These are phyloP conservation scores for Phlogophora meticulosa DNA, from an alignment of 2,888 invertebrate species.

Conservation along the genomic window DNA sequence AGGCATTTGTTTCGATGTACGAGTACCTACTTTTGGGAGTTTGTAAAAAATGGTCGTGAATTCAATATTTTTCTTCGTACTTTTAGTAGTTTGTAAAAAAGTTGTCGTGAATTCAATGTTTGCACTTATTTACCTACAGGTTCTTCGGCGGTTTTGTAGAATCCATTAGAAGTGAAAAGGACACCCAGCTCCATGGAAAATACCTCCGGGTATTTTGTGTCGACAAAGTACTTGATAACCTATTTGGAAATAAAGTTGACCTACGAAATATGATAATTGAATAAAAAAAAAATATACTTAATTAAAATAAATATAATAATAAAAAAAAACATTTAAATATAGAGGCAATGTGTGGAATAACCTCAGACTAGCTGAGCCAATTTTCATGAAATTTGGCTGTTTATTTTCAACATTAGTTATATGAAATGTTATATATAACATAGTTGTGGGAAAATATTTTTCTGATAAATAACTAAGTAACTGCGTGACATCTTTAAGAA, in stretches of 20 bases:
- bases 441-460: no score
- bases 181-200: slow-evolving; percentile 13
- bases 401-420: slow-evolving; percentile 7
- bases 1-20: neutral
- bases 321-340: slow-evolving; percentile 42
- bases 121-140: neutral
- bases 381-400: neutral
- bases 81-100: neutral
- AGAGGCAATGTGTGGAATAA: slow-evolving; percentile 34
- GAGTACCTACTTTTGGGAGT: neutral
- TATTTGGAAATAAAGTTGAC: slow-evolving; percentile 18
- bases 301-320: slow-evolving; percentile 14
- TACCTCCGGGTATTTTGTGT: slow-evolving; percentile 18
- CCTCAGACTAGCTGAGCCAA: neutral
- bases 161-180: neutral
- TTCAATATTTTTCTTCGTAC: no score
- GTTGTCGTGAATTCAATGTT: neutral
- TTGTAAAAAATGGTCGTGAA: neutral
- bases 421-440: no score
- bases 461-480: no score
- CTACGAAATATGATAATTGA: slow-evolving; percentile 10
- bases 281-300: slow-evolving; percentile 27
- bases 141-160: neutral
- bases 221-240: slow-evolving; percentile 1
- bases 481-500: no score